phyloP scores from a whole-genome alignment of 1,140 invertebrate genomes.

The Drosophila teissieri region DNA sequence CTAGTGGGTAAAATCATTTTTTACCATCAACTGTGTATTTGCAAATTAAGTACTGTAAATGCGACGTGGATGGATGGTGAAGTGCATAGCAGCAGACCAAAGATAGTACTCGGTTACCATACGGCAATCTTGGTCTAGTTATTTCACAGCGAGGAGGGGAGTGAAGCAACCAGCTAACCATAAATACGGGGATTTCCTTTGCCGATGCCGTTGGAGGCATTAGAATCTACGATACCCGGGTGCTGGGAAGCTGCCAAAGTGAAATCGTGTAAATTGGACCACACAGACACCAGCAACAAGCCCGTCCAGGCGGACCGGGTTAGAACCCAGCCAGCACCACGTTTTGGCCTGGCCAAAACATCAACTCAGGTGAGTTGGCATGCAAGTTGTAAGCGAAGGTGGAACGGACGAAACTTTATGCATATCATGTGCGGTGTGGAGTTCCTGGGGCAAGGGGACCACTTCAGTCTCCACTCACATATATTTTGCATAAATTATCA shows the following conservation, averaged over 20 bases:
- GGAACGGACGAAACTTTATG: constrained; percentile 38
- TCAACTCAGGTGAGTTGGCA: constrained; percentile 41
- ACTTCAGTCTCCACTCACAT: constrained; percentile 44
- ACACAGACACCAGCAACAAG: constrained; percentile 67
- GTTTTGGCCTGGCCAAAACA: constrained; percentile 20
- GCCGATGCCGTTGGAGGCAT: constrained; percentile 28
- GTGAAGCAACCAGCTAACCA: constrained; percentile 69
- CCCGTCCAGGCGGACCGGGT: constrained; percentile 34
- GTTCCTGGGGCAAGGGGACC: not conserved
- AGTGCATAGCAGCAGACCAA: constrained; percentile 41
- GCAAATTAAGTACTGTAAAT: constrained; percentile 62
- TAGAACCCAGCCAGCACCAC: constrained; percentile 2
- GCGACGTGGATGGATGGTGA: constrained; percentile 26
- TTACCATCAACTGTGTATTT: constrained; percentile 49
- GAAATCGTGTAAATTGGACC: constrained; percentile 82
- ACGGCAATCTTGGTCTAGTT: constrained; percentile 67
- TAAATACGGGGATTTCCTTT: constrained; percentile 45
- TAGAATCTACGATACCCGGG: constrained; percentile 35
- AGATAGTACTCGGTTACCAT: constrained; percentile 23
- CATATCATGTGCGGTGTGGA: constrained; percentile 33
- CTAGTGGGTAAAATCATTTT: constrained; percentile 52
- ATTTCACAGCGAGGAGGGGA: constrained; percentile 73
- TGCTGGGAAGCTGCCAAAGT: constrained; percentile 55
- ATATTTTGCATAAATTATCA: constrained; percentile 83
- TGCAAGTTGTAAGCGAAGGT: constrained; percentile 43